phyloP scores from a whole-genome alignment of 1,140 invertebrate genomes.

The Planococcus citri region DNA sequence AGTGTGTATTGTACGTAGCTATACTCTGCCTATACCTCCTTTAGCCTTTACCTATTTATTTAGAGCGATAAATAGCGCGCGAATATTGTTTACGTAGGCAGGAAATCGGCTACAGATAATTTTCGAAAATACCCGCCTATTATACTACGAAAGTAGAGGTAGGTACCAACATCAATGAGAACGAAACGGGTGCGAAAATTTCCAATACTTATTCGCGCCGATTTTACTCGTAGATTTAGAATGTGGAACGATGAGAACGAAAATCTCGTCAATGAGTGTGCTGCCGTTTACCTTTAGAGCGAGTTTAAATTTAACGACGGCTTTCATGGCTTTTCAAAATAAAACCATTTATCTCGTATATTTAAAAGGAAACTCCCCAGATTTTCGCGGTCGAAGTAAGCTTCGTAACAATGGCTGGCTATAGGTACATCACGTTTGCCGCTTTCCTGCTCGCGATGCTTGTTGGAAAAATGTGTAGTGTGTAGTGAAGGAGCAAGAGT shows the following conservation, averaged over 20 bases:
- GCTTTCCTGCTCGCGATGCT: background rate
- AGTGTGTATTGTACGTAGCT: too few relatives aligned
- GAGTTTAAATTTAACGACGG: background rate
- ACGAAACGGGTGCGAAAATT: too few relatives aligned
- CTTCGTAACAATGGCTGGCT: background rate
- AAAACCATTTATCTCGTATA: constrained; percentile 7
- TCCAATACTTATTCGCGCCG: too few relatives aligned
- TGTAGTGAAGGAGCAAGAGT: background rate
- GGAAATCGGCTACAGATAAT: too few relatives aligned
- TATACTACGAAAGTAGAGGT: too few relatives aligned
- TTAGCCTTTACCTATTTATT: too few relatives aligned
- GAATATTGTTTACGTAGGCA: too few relatives aligned
- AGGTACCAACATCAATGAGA: too few relatives aligned
- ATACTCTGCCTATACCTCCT: too few relatives aligned
- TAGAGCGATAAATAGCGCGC: too few relatives aligned
- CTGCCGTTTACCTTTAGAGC: background rate
- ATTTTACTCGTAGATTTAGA: too few relatives aligned
- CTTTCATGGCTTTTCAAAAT: background rate
- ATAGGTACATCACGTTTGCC: background rate
- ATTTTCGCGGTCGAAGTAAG: constrained; percentile 6
- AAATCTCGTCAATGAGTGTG: background rate
- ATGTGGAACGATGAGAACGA: background rate
- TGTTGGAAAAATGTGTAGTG: background rate
- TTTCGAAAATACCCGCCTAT: too few relatives aligned
- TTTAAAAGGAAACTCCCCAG: background rate